Evolutionary conservation across 2,797 vertebrate genomes (phyloP).

Genomic region (Pteronotus mesoamericanus): DNA sequence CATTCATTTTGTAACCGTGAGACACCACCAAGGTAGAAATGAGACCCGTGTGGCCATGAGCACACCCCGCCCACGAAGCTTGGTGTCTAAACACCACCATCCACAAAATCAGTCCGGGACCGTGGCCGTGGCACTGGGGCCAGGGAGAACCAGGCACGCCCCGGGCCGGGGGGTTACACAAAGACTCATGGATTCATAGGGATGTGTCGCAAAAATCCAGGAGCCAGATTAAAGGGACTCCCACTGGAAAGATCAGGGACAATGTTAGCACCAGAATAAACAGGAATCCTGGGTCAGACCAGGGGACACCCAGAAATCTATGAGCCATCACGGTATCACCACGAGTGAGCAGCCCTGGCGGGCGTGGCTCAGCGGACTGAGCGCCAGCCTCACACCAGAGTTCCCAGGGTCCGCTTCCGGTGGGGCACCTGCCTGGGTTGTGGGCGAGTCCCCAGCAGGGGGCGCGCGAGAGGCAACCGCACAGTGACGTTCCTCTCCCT

Average conservation of each 20-base stretch:
- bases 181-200: not conserved
- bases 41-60: not conserved
- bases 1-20: not conserved
- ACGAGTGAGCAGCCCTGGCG: too few species aligned
- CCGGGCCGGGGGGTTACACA: not conserved
- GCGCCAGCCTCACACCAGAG: too few species aligned
- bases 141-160: not conserved
- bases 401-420: too few species aligned
- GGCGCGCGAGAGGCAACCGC: too few species aligned
- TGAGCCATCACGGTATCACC: rapidly evolving
- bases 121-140: not conserved
- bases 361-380: too few species aligned
- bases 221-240: not conserved
- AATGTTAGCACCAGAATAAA: not conserved
- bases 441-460: too few species aligned
- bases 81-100: not conserved
- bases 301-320: rapidly evolving
- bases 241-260: not conserved
- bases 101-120: not conserved
- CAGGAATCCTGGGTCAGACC: not conserved
- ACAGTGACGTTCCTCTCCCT: too few species aligned
- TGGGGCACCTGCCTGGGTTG: too few species aligned
- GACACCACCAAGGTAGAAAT: not conserved
- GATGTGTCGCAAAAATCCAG: not conserved
- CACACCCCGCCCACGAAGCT: not conserved